phyloP scores from a whole-genome alignment of 2,113 vertebrate species.

The Strix uralensis region DNA sequence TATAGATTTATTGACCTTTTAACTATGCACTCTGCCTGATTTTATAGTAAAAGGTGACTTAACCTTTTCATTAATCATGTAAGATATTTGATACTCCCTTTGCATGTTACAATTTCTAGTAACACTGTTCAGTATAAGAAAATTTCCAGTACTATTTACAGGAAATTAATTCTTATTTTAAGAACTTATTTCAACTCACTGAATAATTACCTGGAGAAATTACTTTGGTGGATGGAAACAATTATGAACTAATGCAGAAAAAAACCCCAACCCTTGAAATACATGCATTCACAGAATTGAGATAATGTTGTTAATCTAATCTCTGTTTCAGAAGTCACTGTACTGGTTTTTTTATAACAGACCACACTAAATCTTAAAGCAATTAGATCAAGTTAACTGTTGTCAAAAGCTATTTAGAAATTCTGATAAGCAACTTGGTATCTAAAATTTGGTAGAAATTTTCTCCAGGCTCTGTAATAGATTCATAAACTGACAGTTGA shows the following conservation, averaged over 20 bases:
- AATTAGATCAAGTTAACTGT: neutral
- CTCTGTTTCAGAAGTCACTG: neutral
- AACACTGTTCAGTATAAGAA: neutral
- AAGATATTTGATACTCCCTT: neutral
- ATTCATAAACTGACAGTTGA: neutral
- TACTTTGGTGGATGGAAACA: neutral
- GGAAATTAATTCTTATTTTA: neutral
- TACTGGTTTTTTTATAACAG: neutral
- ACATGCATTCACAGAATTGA: neutral
- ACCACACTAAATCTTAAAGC: neutral
- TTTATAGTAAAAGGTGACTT: neutral
- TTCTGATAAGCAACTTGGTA: neutral
- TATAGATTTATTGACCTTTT: neutral
- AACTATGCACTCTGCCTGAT: neutral
- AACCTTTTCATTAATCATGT: neutral
- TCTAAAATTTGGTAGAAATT: neutral
- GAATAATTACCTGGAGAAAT: neutral
- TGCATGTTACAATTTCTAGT: neutral
- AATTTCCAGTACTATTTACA: neutral
- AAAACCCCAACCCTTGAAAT: neutral
- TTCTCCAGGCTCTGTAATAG: neutral
- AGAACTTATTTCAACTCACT: neutral
- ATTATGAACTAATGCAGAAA: neutral
- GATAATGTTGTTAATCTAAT: neutral
- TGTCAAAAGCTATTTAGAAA: neutral